A percentile compares a stretch with the other conserved stretches of the same genome.
Evolutionary conservation across 2,888 invertebrate species (phyloP).

Genomic region (Beris morrisii): DNA sequence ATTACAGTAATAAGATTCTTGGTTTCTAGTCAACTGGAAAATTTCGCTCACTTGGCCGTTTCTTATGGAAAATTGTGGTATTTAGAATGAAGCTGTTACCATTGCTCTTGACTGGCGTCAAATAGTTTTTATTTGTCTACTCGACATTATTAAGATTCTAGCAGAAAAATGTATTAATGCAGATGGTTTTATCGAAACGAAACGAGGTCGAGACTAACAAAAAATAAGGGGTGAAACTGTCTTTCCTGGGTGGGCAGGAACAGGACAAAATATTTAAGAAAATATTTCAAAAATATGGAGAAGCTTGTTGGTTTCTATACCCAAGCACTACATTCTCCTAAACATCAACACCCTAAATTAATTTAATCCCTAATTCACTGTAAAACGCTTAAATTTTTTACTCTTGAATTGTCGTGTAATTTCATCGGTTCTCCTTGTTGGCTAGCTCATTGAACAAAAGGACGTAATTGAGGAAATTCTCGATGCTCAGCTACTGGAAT

Average conservation of each 20-base stretch:
- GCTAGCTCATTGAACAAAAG: constrained; percentile 11
- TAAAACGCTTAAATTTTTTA: constrained; percentile 12
- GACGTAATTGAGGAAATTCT: constrained; percentile 36
- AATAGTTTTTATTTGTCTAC: constrained; percentile 18
- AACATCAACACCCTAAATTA: no score
- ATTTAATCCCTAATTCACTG: constrained; percentile 3
- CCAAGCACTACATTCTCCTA: no score
- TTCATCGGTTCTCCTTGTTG: constrained; percentile 30
- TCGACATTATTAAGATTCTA: background rate
- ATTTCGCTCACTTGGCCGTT: constrained; percentile 11
- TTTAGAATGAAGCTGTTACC: constrained; percentile 7
- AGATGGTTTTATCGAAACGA: no score
- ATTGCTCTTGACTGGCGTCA: constrained; percentile 2
- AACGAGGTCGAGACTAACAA: no score
- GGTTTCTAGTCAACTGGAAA: constrained; percentile 19
- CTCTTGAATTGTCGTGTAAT: constrained; percentile 16
- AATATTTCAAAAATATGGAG: no score
- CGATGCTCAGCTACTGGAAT: constrained; percentile 33
- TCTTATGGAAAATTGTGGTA: constrained; percentile 22
- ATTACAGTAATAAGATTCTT: constrained; percentile 21
- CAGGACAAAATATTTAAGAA: no score
- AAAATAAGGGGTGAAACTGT: no score
- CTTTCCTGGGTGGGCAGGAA: no score
- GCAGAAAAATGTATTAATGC: no score
- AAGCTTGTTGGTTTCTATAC: no score